Conservation (phyloP, 2,888 invertebrate species). For the Chloromyia formosa region DNA sequence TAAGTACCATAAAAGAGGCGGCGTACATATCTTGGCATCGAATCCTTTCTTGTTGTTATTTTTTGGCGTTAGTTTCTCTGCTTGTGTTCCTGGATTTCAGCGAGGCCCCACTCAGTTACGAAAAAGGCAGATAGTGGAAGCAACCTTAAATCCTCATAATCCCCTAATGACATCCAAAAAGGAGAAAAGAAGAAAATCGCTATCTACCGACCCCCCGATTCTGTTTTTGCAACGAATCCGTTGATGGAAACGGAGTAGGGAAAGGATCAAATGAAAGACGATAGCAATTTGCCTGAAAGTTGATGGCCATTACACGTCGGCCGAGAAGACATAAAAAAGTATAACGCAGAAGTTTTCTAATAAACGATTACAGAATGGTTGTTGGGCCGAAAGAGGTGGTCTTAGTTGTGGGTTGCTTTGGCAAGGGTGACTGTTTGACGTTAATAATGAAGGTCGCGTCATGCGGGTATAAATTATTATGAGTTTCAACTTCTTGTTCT, state of each 20-base stretch:
- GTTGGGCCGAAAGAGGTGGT: background rate
- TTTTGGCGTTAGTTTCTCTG: background rate
- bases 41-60: conserved; percentile 10
- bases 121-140: conserved; percentile 1
- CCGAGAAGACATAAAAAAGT: conserved; percentile 38
- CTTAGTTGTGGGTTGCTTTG: background rate
- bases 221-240: conserved; percentile 4
- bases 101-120: background rate
- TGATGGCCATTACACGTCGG: conserved; percentile 39
- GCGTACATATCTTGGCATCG: background rate
- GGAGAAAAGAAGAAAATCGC: conserved; percentile 9
- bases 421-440: background rate
- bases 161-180: conserved; percentile 17
- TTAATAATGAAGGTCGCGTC: background rate
- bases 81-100: background rate
- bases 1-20: conserved; percentile 63
- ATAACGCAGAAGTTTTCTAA: conserved; percentile 41
- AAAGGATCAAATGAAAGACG: conserved; percentile 40
- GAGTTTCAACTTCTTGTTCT: too few species aligned
- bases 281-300: conserved; percentile 44
- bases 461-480: too few species aligned
- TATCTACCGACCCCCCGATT: background rate
- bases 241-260: conserved; percentile 18
- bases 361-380: conserved; percentile 36
- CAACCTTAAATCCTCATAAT: conserved; percentile 34